These are phyloP conservation scores for Calcarius ornatus DNA, from an alignment of 2,113 vertebrate species.

Conservation along the genomic window DNA sequence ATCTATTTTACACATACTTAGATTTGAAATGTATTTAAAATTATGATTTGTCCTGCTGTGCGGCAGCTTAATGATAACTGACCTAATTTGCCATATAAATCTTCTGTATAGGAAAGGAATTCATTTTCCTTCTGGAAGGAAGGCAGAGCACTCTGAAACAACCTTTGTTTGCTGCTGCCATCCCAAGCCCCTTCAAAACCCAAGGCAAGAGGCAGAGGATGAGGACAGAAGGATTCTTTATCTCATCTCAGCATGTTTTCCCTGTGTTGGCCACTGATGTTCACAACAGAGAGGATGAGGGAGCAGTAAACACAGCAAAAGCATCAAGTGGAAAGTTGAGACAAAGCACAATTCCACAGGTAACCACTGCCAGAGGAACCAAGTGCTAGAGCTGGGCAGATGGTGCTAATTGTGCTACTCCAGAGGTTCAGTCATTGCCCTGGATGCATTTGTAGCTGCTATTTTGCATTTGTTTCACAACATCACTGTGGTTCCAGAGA, in stretches of 20 bases:
- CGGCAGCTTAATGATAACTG: conserved; percentile 39
- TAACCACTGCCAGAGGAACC: neutral
- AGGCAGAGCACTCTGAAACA: neutral
- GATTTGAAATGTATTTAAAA: conserved; percentile 50
- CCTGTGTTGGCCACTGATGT: neutral
- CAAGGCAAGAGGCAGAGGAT: neutral
- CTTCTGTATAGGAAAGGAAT: neutral
- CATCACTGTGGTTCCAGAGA: neutral
- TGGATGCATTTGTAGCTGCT: neutral
- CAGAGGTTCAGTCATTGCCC: neutral
- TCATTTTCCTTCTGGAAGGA: neutral
- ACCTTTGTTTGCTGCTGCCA: neutral
- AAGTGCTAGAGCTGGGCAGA: neutral
- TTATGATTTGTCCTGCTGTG: conserved; percentile 40
- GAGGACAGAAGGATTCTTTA: neutral
- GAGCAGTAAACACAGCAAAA: neutral
- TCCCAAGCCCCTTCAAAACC: neutral
- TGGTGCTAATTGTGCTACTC: neutral
- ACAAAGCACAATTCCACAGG: neutral
- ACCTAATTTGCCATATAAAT: conserved; percentile 31
- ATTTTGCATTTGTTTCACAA: neutral
- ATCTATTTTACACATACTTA: conserved; percentile 16
- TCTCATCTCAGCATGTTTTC: neutral
- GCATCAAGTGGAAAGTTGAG: neutral
- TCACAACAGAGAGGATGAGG: neutral